phyloP scores from a whole-genome alignment of 2,113 vertebrate genomes.

The sheep (Ovis aries) region ARS-UI_Ramb_v3.0 NC_056062.1:14651501-14652000 shows the following conservation, averaged over 20 bases:
- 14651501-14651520: neutral
- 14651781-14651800: neutral
- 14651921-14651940: neutral
- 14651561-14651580: neutral
- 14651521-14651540: neutral
- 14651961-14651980: neutral
- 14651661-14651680: neutral
- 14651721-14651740: neutral
- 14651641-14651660: neutral
- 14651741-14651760: neutral
- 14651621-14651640: neutral
- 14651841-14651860: neutral
- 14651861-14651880: neutral
- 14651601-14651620: accelerated
- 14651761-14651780: neutral
- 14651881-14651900: neutral
- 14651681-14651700: neutral
- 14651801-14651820: neutral
- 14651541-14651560: neutral
- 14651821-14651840: neutral
- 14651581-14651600: neutral
- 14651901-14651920: neutral
- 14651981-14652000: neutral
- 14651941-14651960: neutral
- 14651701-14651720: neutral